phyloP scores from a whole-genome alignment of 2,797 vertebrate species.

The Margarornis squamiger region DNA sequence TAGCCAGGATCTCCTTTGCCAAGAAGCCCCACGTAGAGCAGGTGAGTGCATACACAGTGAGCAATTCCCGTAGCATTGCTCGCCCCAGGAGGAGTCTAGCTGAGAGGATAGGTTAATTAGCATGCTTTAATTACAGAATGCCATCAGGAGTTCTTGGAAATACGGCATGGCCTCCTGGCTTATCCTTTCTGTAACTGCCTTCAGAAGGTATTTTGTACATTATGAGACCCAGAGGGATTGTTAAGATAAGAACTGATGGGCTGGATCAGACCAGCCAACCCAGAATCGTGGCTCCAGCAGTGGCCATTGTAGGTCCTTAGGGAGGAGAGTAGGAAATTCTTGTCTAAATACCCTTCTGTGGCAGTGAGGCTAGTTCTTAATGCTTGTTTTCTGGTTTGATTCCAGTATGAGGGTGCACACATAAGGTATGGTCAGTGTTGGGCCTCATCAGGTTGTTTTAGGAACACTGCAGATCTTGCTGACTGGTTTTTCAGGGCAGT shows the following conservation, averaged over 20 bases:
- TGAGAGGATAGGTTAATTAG: background rate
- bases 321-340: background rate
- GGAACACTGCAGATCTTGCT: background rate
- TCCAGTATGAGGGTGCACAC: background rate
- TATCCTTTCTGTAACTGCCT: background rate
- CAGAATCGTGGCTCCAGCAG: background rate
- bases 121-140: background rate
- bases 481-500: background rate
- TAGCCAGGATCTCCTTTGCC: constrained; percentile 91
- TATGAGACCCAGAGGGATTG: background rate
- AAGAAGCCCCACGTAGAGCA: constrained; percentile 89
- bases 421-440: background rate
- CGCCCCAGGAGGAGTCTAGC: background rate
- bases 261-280: background rate
- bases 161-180: background rate
- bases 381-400: background rate
- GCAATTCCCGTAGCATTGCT: background rate
- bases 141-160: background rate
- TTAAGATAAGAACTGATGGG: background rate
- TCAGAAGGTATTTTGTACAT: background rate
- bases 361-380: background rate
- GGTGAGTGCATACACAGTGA: constrained; percentile 71
- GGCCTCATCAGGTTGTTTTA: background rate
- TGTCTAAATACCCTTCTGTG: background rate
- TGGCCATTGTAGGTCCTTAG: background rate